Conservation (phyloP, 2,113 vertebrate species). For the Arvicanthis niloticus region DNA sequence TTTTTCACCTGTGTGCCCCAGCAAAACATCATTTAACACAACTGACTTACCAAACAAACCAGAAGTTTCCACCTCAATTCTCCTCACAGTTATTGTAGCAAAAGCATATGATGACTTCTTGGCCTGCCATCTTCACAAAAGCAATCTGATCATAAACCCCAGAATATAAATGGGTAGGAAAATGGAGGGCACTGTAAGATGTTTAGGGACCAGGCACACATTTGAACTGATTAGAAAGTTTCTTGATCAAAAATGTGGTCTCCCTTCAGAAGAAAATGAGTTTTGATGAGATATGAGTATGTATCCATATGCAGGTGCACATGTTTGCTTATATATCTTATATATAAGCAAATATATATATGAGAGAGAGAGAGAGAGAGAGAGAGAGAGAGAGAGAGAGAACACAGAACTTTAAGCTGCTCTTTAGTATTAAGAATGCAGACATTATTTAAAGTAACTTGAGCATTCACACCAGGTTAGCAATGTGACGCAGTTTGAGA, state of each 20-base stretch:
- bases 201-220: not conserved
- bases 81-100: not conserved
- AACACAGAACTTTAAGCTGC: not conserved
- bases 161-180: not conserved
- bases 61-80: not conserved
- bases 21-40: too few species aligned
- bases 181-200: not conserved
- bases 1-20: too few species aligned
- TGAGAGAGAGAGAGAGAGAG: too few species aligned
- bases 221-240: not conserved
- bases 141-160: not conserved
- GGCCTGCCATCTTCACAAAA: not conserved
- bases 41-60: too few species aligned
- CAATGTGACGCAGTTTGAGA: conserved; percentile 39
- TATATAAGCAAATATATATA: too few species aligned
- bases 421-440: conserved; percentile 47
- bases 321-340: fast-evolving
- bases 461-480: conserved; percentile 60
- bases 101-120: not conserved
- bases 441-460: conserved; percentile 37
- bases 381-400: too few species aligned
- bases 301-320: fast-evolving
- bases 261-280: conserved; percentile 17
- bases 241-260: not conserved
- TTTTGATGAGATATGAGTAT: not conserved